Percentiles rank a stretch among this genome's conserved stretches.
phyloP scores from a whole-genome alignment of 2,888 invertebrate species.

The Cephonodes hylas region DNA sequence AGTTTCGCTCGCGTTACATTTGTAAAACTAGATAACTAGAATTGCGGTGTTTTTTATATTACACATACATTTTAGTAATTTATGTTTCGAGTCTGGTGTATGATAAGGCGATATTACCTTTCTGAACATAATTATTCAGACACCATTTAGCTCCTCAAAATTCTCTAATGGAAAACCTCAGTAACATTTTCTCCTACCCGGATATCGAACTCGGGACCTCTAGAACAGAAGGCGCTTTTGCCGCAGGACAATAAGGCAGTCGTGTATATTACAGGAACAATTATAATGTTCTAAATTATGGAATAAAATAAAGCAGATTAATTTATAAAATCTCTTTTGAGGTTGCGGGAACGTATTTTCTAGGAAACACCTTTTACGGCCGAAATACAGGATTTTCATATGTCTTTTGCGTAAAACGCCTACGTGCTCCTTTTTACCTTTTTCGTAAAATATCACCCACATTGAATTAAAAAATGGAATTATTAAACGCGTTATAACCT shows the following conservation, averaged over 20 bases:
- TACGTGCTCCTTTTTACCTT: not conserved
- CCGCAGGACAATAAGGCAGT: no score
- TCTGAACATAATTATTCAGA: no score
- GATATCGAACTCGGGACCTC: no score
- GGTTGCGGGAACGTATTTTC: not conserved
- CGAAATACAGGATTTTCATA: not conserved
- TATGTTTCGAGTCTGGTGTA: no score
- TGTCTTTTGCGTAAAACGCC: not conserved
- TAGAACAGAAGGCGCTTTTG: no score
- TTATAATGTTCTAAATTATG: not conserved
- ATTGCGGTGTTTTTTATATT: not conserved
- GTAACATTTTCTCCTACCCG: no score
- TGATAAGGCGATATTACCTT: no score
- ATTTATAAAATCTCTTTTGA: not conserved
- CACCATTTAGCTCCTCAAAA: no score
- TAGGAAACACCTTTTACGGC: not conserved
- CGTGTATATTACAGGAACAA: no score
- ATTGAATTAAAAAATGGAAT: not conserved
- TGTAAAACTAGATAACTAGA: not conserved
- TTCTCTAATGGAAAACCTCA: no score
- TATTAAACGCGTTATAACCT: not conserved
- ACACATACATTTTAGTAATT: no score
- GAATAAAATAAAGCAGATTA: not conserved
- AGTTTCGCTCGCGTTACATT: not conserved
- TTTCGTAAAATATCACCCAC: not conserved